These are phyloP conservation scores for Cacatua alba DNA, from an alignment of 2,113 vertebrate genomes.

Conservation along the genomic window DNA sequence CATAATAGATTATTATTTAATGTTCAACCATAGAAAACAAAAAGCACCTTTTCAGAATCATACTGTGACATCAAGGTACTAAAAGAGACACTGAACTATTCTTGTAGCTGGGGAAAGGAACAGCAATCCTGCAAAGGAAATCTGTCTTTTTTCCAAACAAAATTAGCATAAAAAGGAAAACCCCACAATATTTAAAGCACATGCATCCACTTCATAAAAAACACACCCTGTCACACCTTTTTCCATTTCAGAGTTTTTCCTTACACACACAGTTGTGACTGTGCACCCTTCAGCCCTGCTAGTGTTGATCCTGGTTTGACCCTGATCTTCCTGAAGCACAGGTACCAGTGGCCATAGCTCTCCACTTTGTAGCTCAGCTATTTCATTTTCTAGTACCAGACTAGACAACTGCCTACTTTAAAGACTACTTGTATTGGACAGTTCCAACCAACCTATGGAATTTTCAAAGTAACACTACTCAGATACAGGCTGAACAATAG, in stretches of 20 bases:
- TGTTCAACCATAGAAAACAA: background rate
- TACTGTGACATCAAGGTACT: background rate
- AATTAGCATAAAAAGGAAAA: background rate
- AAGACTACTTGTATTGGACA: background rate
- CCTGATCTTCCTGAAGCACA: background rate
- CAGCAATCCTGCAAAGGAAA: background rate
- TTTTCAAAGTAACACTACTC: background rate
- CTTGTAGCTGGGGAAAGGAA: background rate
- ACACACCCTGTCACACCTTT: background rate
- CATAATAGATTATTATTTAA: rapidly evolving
- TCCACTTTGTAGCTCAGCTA: background rate
- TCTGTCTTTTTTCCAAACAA: background rate
- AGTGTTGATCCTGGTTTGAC: background rate
- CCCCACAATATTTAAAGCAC: background rate
- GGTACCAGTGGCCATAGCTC: too few relatives aligned
- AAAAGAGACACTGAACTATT: background rate
- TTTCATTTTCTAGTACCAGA: background rate
- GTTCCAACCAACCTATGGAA: background rate
- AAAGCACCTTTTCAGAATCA: background rate
- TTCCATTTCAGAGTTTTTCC: background rate
- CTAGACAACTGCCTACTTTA: background rate
- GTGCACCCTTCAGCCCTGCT: background rate
- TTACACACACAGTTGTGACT: rapidly evolving
- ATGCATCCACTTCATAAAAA: background rate
- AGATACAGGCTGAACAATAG: background rate